Conservation (phyloP, 1,140 invertebrate species). For the Acromyrmex heyeri region DNA sequence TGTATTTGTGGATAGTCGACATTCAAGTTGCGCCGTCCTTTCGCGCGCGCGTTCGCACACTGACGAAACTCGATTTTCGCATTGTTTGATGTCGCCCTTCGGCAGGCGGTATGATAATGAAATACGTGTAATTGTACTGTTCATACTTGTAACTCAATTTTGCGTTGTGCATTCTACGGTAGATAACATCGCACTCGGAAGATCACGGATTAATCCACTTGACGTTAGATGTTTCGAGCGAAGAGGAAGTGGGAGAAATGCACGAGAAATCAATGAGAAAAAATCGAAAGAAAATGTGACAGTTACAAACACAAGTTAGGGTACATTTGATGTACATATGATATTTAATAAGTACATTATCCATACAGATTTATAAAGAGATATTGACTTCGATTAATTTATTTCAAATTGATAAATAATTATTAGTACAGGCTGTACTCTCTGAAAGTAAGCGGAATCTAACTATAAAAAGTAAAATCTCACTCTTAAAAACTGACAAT, state of each 20-base stretch:
- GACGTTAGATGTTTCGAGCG: conserved; percentile 15
- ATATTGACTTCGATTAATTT: background rate
- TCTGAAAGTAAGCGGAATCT: too few species aligned
- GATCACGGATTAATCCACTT: conserved; percentile 34
- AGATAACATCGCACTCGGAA: conserved; percentile 19
- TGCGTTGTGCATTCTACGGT: conserved; percentile 9
- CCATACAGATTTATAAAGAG: background rate
- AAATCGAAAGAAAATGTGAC: background rate
- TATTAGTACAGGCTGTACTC: too few species aligned
- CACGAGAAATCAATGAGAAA: background rate
- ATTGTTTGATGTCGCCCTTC: conserved; percentile 65
- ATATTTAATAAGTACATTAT: background rate
- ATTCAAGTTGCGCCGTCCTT: conserved; percentile 36
- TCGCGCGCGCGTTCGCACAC: background rate
- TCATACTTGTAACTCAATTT: conserved; percentile 49
- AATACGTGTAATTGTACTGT: conserved; percentile 50
- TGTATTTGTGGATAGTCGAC: conserved; percentile 24
- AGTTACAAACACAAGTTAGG: background rate
- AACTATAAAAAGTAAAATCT: too few species aligned
- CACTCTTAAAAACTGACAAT: too few species aligned
- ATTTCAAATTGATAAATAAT: background rate
- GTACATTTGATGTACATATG: background rate
- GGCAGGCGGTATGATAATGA: conserved; percentile 53
- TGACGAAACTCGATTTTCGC: conserved; percentile 44
- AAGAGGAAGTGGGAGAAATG: background rate